A percentile compares a stretch with the other conserved stretches of the same genome.
These are phyloP conservation scores for Neoascia interrupta DNA, from an alignment of 2,888 invertebrate genomes.

Conservation along the genomic window DNA sequence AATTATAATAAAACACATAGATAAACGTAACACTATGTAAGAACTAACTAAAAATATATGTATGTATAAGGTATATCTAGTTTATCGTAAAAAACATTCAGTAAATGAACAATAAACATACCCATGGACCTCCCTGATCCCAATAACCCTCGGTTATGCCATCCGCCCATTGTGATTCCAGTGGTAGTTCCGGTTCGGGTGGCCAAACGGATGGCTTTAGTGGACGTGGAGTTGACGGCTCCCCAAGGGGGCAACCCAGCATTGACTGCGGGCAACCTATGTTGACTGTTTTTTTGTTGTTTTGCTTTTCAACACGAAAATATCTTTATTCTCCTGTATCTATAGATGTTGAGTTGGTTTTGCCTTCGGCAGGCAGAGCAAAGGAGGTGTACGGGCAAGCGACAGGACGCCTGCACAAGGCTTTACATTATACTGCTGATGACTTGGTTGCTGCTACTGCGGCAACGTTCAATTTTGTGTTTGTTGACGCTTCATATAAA, in stretches of 20 bases:
- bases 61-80: too few species aligned
- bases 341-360: neutral
- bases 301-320: constrained; percentile 64
- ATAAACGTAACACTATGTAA: too few species aligned
- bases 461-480: constrained; percentile 42
- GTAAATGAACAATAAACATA: constrained; percentile 70
- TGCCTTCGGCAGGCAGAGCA: constrained; percentile 5
- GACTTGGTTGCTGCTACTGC: constrained; percentile 16
- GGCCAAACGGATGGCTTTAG: constrained; percentile 73
- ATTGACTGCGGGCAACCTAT: constrained; percentile 76
- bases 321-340: constrained; percentile 36
- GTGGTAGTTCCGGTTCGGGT: constrained; percentile 75
- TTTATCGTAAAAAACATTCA: constrained; percentile 39
- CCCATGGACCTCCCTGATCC: constrained; percentile 76
- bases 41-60: too few species aligned
- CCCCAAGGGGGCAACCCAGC: constrained; percentile 75
- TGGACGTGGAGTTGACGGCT: constrained; percentile 73
- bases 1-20: too few species aligned
- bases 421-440: constrained; percentile 57
- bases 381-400: constrained; percentile 40
- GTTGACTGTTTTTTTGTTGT: constrained; percentile 71
- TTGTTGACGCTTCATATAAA: constrained; percentile 33
- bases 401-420: constrained; percentile 55
- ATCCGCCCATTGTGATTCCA: constrained; percentile 76
- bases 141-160: constrained; percentile 75